phyloP scores from a whole-genome alignment of 1,140 invertebrate genomes.

The Macrotrachela quadricornifera region DNA sequence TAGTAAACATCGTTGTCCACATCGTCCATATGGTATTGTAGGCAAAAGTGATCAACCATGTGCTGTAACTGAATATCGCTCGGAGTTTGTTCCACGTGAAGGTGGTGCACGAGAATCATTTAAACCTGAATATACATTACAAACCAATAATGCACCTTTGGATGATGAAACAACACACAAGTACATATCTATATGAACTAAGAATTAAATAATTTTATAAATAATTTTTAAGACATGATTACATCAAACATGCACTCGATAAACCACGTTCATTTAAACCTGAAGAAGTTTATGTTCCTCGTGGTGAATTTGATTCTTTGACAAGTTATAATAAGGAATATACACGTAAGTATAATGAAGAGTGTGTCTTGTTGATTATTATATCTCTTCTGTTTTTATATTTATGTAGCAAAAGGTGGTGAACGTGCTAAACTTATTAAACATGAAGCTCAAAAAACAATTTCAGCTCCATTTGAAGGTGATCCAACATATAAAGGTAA shows the following conservation, averaged over 20 bases:
- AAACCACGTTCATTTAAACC: conserved; percentile 15
- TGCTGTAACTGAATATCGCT: conserved; percentile 20
- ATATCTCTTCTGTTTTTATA: neutral
- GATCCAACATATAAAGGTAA: conserved; percentile 29
- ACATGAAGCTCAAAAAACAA: conserved; percentile 14
- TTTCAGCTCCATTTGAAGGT: conserved; percentile 26
- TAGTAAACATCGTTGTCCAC: conserved; percentile 24
- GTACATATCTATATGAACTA: neutral
- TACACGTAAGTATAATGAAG: conserved; percentile 15
- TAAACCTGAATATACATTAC: conserved; percentile 11
- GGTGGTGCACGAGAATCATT: conserved; percentile 5
- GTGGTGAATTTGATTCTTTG: conserved; percentile 21
- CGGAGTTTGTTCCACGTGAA: conserved; percentile 17
- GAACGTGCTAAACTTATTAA: conserved; percentile 17
- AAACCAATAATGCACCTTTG: conserved; percentile 10
- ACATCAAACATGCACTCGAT: conserved; percentile 19
- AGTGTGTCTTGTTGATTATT: no score
- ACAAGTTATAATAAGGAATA: conserved; percentile 30
- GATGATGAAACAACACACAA: conserved; percentile 14
- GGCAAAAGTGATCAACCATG: conserved; percentile 15
- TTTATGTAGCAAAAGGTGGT: conserved; percentile 19
- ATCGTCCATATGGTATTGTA: conserved; percentile 14
- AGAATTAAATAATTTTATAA: neutral
- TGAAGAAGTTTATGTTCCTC: conserved; percentile 20
- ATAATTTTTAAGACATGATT: conserved; percentile 20